Conservation (phyloP, 2,113 vertebrate genomes). For the Tor tambroides region DNA sequence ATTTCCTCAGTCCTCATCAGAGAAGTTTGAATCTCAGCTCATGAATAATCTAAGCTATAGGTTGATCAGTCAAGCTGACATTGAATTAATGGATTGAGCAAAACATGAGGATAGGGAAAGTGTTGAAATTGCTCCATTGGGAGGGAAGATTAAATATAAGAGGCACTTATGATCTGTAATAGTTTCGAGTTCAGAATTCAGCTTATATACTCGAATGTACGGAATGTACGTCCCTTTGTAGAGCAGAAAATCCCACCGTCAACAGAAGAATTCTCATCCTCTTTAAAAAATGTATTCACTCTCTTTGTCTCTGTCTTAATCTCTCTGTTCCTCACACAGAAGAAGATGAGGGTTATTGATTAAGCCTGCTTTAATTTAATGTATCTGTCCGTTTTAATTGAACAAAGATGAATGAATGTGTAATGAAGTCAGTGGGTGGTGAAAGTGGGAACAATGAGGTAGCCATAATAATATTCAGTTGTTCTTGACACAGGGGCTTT, state of each 20-base stretch:
- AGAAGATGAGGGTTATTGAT: slow-evolving; percentile 25
- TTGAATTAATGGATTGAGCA: slow-evolving; percentile 27
- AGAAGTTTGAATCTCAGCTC: neutral
- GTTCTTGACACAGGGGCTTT: neutral
- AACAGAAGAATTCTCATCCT: neutral
- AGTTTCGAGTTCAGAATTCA: neutral
- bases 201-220: neutral
- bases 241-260: no score
- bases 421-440: slow-evolving; percentile 16
- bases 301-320: neutral
- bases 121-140: neutral
- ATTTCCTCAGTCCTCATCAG: neutral
- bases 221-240: no score
- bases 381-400: slow-evolving; percentile 43
- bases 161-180: slow-evolving; percentile 1
- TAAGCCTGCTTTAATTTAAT: slow-evolving; percentile 29
- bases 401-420: slow-evolving; percentile 36
- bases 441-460: neutral
- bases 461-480: neutral
- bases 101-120: slow-evolving; percentile 5
- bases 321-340: neutral
- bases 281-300: neutral
- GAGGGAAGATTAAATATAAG: neutral
- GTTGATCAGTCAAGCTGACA: slow-evolving; percentile 7
- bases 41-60: neutral